These are phyloP conservation scores for Malurus elegans DNA, from an alignment of 2,113 vertebrate species.

Conservation along the genomic window DNA sequence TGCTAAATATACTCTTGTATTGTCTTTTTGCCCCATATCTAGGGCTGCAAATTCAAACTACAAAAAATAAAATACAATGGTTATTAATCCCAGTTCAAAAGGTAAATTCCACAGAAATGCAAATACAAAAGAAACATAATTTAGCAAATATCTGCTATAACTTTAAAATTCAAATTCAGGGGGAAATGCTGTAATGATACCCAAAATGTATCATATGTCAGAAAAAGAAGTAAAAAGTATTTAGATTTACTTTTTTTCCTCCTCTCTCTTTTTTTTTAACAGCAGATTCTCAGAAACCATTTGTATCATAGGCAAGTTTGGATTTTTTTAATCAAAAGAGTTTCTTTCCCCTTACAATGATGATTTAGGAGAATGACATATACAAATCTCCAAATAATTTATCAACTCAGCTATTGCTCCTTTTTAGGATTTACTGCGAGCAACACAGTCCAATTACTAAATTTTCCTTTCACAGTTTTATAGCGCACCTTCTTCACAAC, in stretches of 20 bases:
- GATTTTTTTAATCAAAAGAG: background rate
- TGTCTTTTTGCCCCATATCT: background rate
- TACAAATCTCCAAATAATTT: background rate
- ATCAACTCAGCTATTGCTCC: background rate
- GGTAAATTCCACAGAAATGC: background rate
- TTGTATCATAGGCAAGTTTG: background rate
- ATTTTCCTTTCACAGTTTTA: background rate
- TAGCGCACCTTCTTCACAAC: background rate
- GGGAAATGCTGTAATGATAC: background rate
- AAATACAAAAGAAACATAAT: background rate
- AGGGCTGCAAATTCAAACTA: background rate
- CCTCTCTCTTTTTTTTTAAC: background rate
- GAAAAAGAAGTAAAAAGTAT: constrained; percentile 8
- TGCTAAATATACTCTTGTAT: background rate
- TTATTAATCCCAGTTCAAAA: background rate
- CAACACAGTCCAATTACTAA: background rate
- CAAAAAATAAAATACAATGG: background rate
- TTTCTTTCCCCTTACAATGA: background rate
- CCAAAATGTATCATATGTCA: background rate
- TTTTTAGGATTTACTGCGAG: background rate
- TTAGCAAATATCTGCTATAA: background rate
- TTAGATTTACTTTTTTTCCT: background rate
- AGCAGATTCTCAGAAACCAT: background rate
- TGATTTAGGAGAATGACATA: background rate
- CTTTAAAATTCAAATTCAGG: background rate